phyloP scores from a whole-genome alignment of 2,797 vertebrate species.

The Diglossa cyanea region DNA sequence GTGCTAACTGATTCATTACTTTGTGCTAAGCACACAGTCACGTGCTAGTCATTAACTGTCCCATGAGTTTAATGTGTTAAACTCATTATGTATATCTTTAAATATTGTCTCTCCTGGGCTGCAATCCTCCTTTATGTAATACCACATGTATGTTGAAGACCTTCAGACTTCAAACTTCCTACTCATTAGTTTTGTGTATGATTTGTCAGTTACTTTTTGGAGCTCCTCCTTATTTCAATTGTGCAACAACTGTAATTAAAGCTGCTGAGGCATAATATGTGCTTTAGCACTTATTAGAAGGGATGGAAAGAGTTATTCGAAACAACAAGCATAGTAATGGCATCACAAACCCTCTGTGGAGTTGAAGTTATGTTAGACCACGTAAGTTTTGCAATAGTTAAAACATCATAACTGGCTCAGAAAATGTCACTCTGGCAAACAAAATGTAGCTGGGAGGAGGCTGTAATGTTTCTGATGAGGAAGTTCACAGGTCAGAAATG shows the following conservation, averaged over 20 bases:
- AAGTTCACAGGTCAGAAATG: neutral
- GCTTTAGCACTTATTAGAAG: neutral
- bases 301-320: neutral
- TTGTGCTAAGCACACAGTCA: neutral
- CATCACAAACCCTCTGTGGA: neutral
- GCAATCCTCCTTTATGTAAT: neutral
- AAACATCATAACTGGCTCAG: neutral
- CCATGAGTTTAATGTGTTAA: neutral
- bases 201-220: neutral
- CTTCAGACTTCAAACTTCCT: neutral
- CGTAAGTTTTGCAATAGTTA: rapidly evolving
- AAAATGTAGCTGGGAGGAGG: neutral
- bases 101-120: neutral
- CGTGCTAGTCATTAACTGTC: neutral
- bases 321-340: neutral
- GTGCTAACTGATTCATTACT: neutral
- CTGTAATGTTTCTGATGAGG: neutral
- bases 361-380: neutral
- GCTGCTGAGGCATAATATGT: neutral
- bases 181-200: neutral
- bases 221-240: neutral
- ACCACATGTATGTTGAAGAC: neutral
- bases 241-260: neutral
- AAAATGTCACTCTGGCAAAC: neutral
- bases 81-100: neutral